A percentile compares a stretch with the other conserved stretches of the same genome.
phyloP scores from a whole-genome alignment of 2,888 invertebrate species.

The Dysmachus trigonus region DNA sequence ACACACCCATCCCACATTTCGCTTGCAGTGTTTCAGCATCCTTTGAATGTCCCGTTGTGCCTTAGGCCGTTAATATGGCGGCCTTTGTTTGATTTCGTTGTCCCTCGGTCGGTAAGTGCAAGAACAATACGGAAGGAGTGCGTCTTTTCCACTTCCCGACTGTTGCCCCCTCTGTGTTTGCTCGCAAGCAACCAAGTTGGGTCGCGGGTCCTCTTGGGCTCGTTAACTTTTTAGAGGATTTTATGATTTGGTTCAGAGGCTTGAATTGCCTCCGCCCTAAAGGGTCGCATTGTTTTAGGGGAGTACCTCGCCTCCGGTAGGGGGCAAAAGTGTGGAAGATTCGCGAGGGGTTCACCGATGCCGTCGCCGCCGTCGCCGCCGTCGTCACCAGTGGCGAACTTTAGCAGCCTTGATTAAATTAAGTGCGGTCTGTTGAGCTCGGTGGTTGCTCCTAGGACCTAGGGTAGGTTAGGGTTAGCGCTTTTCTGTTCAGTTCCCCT shows the following conservation, averaged over 20 bases:
- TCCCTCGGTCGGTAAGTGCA: neutral
- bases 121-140: slow-evolving; percentile 2
- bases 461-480: neutral
- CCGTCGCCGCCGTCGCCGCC: neutral
- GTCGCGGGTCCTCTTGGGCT: neutral
- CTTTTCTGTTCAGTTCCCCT: neutral
- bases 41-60: slow-evolving; percentile 27
- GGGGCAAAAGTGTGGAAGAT: neutral
- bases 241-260: neutral
- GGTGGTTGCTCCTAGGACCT: neutral
- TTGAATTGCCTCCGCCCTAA: neutral
- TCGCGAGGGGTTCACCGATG: neutral
- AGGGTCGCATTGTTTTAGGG: neutral
- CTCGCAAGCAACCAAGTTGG: neutral
- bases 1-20: neutral
- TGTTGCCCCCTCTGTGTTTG: neutral
- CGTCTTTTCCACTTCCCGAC: neutral
- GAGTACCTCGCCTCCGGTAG: neutral
- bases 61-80: neutral
- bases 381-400: neutral
- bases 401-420: neutral
- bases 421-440: neutral
- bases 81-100: slow-evolving; percentile 27
- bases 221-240: slow-evolving; percentile 20
- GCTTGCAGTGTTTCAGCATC: neutral